Base-by-base conservation (phyloP, 2,113 vertebrate genomes). In the Dolichotis patagonum region DNA sequence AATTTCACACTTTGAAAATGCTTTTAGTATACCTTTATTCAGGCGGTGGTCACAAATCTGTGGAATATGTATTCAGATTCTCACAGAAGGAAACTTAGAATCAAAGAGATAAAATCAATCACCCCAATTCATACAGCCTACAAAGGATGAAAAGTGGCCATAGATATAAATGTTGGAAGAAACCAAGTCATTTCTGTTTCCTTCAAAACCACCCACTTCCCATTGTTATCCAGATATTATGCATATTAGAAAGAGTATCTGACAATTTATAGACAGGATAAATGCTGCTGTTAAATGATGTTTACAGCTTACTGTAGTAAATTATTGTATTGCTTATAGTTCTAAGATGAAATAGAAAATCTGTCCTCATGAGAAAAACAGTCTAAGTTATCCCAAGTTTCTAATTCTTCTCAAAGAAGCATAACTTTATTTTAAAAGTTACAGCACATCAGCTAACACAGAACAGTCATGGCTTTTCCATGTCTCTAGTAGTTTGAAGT, bases 331-430 rank as follows among this genome's bases (percentile, higher is more conserved):
- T 86, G 52, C n/a, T 85, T 69, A 94, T 49, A 89, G 63, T 65
- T 90, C 60, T 89, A 43, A 77, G 35, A 91, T 62, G 4, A 95
- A 62, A 83, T 43, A 65, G 46, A 49, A 97, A 87, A 85, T 60
- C 75, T 0, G 9, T 80, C n/a, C 46, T 46, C 22, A 32, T 71
- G 30, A 58, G 17, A 54, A 85, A 86, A 83, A 30, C 12, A 81
- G 12, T n/a, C 3, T 81, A 1, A 14, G 26, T 82, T 90, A 63
- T 38, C 11, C 0, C 5, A 9, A 84, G 35, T 35, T 95, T 60
- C 12, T 11, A 63, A 20, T 8, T 49, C 12, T 69, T 80, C 3
- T 19, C 83, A 4, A 1, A 81, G 41, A 80, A 92, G 5, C 5
- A 10, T 38, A 20, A 14, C 4, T 26, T 71, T 69, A 12, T 56